These are phyloP conservation scores for Solea solea DNA, from an alignment of 2,113 vertebrate genomes.

Conservation along the genomic window DNA sequence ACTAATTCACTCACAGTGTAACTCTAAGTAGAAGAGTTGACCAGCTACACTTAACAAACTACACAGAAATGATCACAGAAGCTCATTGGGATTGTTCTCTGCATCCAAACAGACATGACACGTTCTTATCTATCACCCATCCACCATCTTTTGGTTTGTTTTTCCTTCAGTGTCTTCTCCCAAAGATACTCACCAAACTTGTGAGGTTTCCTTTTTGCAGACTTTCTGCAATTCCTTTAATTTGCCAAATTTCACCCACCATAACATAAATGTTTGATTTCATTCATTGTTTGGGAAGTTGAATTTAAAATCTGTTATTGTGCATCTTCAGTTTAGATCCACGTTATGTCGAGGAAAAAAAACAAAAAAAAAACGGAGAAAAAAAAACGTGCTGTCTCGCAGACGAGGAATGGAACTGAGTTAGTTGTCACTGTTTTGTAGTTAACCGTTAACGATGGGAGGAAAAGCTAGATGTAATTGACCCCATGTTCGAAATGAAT, in stretches of 20 bases:
- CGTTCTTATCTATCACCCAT: neutral
- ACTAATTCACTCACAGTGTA: constrained; percentile 34
- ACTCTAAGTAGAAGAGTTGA: constrained; percentile 66
- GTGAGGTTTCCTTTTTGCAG: constrained; percentile 61
- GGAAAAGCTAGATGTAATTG: neutral
- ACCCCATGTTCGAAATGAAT: constrained; percentile 16
- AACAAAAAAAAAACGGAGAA: too few relatives aligned
- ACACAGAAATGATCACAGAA: constrained; percentile 4
- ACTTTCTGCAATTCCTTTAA: constrained; percentile 64
- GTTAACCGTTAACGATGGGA: neutral
- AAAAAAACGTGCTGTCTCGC: neutral
- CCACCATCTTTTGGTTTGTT: neutral
- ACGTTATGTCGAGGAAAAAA: constrained; percentile 14
- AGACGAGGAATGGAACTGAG: constrained; percentile 31
- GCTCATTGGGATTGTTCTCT: constrained; percentile 4
- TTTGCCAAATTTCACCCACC: constrained; percentile 44
- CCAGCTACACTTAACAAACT: constrained; percentile 26
- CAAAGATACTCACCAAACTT: constrained; percentile 23
- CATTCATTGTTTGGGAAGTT: constrained; percentile 17
- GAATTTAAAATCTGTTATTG: constrained; percentile 5
- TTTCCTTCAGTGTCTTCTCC: constrained; percentile 7
- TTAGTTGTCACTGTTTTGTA: constrained; percentile 67
- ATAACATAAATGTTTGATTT: constrained; percentile 32
- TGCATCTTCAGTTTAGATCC: constrained; percentile 39
- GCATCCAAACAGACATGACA: constrained; percentile 15